These are phyloP conservation scores for Rhagoletis pomonella DNA, from an alignment of 1,140 invertebrate species.

Conservation along the genomic window DNA sequence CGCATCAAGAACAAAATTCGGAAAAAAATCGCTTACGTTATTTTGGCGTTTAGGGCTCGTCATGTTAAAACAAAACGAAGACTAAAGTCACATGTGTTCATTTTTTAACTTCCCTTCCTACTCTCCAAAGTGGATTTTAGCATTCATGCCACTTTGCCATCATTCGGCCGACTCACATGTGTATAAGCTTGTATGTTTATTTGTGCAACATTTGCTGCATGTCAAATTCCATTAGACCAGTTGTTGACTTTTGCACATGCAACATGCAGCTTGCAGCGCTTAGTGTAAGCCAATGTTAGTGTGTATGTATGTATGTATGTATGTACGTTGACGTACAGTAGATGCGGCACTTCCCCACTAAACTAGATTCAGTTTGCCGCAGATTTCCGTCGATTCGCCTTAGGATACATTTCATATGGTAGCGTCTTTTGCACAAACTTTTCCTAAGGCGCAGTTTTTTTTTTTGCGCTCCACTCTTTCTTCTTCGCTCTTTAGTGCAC, in stretches of 20 bases:
- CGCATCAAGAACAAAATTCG: no score
- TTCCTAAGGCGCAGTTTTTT: conserved; percentile 27
- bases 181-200: not conserved
- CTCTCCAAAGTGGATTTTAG: no score
- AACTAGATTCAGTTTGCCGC: not conserved
- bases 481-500: not conserved
- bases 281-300: not conserved
- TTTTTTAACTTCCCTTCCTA: not conserved
- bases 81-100: not conserved
- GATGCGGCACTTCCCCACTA: not conserved
- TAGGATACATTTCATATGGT: not conserved
- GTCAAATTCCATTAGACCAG: conserved; percentile 47
- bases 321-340: not conserved
- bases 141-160: no score
- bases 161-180: no score
- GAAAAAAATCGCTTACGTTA: no score
- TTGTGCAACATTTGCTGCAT: conserved; percentile 48
- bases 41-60: no score
- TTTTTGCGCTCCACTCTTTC: not conserved
- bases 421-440: conserved; percentile 33
- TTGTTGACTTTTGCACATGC: conserved; percentile 27
- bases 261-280: conserved; percentile 18
- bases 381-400: not conserved
- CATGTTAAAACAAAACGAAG: not conserved
- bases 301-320: no score